Evolutionary conservation across 2,113 vertebrate genomes (phyloP).

Genomic region (Pluvianellus socialis): DNA sequence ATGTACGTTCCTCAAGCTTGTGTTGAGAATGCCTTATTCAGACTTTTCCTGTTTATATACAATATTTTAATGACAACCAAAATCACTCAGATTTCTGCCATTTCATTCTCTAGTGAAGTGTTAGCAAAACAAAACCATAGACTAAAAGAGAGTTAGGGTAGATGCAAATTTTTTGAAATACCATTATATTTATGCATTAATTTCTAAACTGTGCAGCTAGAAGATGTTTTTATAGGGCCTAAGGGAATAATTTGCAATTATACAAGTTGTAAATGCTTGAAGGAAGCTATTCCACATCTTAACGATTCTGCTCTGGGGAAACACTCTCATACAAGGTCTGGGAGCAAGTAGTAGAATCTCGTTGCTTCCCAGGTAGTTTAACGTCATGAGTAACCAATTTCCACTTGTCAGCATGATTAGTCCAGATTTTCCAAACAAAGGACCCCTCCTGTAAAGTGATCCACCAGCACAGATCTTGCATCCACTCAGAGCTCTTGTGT

Average conservation of each 20-base stretch:
- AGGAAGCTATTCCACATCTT: not conserved
- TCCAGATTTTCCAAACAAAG: not conserved
- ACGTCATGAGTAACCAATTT: not conserved
- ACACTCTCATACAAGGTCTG: not conserved
- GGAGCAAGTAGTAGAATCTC: not conserved
- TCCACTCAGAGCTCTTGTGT: not conserved
- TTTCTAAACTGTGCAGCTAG: conserved; percentile 38
- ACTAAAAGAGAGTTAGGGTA: not conserved
- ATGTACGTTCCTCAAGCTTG: conserved; percentile 58
- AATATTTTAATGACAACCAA: conserved; percentile 64
- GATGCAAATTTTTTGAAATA: conserved; percentile 30
- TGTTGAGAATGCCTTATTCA: conserved; percentile 74
- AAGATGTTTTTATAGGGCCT: not conserved
- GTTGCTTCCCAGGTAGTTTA: not conserved
- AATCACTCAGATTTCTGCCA: conserved; percentile 52
- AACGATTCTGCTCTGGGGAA: not conserved
- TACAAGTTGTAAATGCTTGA: conserved; percentile 17
- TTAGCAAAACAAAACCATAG: not conserved
- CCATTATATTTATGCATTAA: conserved; percentile 18
- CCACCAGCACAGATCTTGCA: not conserved
- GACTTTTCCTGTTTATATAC: conserved; percentile 69
- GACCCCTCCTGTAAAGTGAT: not conserved
- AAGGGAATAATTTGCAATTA: conserved; percentile 14
- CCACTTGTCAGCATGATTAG: not conserved
- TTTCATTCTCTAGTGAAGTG: conserved; percentile 43